Base-by-base conservation (phyloP, 2,888 invertebrate species). In the Brenthis hecate region DNA sequence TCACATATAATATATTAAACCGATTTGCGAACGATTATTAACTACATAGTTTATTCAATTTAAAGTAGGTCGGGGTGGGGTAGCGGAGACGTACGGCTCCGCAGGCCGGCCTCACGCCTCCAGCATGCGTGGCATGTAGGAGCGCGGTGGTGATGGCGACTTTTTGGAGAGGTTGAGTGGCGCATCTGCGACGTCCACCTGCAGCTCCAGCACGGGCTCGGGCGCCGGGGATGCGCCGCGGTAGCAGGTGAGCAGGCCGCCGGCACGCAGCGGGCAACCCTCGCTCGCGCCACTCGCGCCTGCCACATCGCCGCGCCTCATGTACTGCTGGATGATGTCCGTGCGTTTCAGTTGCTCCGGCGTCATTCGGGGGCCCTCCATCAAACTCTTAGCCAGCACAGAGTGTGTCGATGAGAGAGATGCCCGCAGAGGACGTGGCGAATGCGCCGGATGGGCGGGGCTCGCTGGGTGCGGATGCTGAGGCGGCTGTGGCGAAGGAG, bases 301-400 rank as follows among this genome's bases (percentile, higher is more conserved):
- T 68, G 88, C 85, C 11, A 92, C 87, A 78, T 96, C 96, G 3
- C 95, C 95, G 71, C 97, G 94, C 95, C 98, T 97, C 86, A 98
- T 97, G 88, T 97, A 97, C 85, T 96, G 97, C 89, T 98, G 98
- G 84, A 98, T 97, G 81, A 98, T 96, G 88, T 98, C 98, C 50
- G 97, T 97, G 81, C 97, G 96, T 87, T 98, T 97, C 89, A 97
- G 94, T 92, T 98, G 97, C 88, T 98, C 98, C 64, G 97, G 97
- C 56, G 97, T 98, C 97, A 98, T 97, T 78, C 97, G 94, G 8
- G 98, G 98, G n/a, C 97, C 97, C 83, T 97, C 98, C 96, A 97
- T 97, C 74, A 98, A 90, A 70, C 97, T 97, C 85, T 97, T 97
- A 76, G 98, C 98, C 74, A 98, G 92, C 79, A 97, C 98, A 53